Conservation (phyloP, 2,797 vertebrate species). For the Peromyscus nudipes region DNA sequence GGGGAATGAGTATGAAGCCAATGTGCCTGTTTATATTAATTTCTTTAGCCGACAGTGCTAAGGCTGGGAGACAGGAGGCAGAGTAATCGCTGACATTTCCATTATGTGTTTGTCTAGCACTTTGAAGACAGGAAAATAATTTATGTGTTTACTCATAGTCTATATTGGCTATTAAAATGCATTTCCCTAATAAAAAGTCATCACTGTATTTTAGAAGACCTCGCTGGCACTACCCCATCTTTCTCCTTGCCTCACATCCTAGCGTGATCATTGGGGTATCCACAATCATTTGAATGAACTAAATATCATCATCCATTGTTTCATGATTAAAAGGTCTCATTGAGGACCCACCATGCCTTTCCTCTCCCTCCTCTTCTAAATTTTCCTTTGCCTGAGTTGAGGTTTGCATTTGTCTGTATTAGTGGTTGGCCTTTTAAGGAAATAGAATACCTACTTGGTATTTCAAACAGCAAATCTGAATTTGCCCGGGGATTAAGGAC, state of each 20-base stretch:
- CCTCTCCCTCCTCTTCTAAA: not conserved
- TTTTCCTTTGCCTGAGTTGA: not conserved
- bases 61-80: not conserved
- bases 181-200: conserved; percentile 56
- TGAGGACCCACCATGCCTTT: not conserved
- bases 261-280: not conserved
- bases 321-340: not conserved
- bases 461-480: conserved; percentile 16
- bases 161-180: conserved; percentile 37
- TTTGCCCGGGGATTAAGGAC: not conserved
- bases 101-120: not conserved
- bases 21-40: conserved; percentile 45
- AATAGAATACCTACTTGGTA: not conserved
- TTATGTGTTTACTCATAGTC: conserved; percentile 25
- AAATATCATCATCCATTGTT: too few species aligned
- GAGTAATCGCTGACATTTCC: conserved; percentile 37
- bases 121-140: conserved; percentile 46
- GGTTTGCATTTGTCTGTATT: not conserved
- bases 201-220: not conserved
- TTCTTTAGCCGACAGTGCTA: not conserved
- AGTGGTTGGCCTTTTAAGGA: not conserved
- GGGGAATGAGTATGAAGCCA: not conserved
- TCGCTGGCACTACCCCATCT: not conserved
- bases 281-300: not conserved
- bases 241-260: not conserved